These are phyloP conservation scores for Physocephala rufipes DNA, from an alignment of 2,888 invertebrate genomes.

Conservation along the genomic window DNA sequence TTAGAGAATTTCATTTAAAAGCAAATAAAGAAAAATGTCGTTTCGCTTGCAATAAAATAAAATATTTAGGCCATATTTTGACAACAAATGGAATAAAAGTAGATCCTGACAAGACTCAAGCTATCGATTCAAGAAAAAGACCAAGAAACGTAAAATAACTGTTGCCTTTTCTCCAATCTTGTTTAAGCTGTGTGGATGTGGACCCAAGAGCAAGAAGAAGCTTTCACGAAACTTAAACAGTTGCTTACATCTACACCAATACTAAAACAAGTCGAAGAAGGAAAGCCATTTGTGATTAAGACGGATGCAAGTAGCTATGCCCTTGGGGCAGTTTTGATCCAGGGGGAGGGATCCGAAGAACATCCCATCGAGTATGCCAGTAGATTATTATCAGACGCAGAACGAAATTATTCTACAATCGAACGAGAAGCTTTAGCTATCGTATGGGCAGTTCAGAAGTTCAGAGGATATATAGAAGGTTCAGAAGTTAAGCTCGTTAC, in stretches of 20 bases:
- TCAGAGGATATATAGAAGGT: constrained; percentile 62
- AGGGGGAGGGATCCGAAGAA: constrained; percentile 41
- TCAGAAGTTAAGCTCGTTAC: constrained; percentile 51
- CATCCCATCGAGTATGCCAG: constrained; percentile 50
- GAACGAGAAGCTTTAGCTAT: constrained; percentile 61
- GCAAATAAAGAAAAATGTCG: constrained; percentile 48
- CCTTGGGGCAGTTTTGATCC: constrained; percentile 2
- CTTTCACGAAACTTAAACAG: constrained; percentile 24
- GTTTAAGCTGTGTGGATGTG: constrained; percentile 36
- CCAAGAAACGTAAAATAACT: constrained; percentile 49
- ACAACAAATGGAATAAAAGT: constrained; percentile 40
- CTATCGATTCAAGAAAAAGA: constrained; percentile 32
- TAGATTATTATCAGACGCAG: constrained; percentile 49
- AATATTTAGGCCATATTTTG: constrained; percentile 43
- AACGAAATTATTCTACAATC: constrained; percentile 61
- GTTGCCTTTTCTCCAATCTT: constrained; percentile 48
- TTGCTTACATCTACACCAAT: constrained; percentile 23
- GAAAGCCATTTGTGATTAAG: constrained; percentile 15
- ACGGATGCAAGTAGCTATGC: constrained; percentile 13
- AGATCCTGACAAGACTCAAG: constrained; percentile 38
- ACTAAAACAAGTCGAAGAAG: constrained; percentile 35
- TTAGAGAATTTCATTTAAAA: constrained; percentile 34
- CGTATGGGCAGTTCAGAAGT: constrained; percentile 58
- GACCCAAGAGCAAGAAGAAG: not conserved
- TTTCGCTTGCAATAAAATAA: constrained; percentile 37